Conservation (phyloP, 2,888 invertebrate species). For the Atrina japonica region DNA sequence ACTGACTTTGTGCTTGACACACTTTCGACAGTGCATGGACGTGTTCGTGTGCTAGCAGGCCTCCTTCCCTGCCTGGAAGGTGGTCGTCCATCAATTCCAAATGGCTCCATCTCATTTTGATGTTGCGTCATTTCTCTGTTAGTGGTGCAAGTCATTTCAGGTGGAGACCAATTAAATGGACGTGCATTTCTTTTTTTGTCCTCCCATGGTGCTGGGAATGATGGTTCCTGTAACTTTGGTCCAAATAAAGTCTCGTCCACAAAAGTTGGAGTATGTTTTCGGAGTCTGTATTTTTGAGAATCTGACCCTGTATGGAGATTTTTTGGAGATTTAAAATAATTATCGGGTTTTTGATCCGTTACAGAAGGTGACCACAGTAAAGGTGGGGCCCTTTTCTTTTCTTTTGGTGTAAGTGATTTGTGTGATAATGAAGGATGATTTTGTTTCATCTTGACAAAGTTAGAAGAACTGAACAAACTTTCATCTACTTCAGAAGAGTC, state of each 20-base stretch:
- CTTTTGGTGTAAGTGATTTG: constrained; percentile 12
- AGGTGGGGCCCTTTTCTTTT: constrained; percentile 52
- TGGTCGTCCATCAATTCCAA: constrained; percentile 57
- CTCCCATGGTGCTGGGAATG: constrained; percentile 75
- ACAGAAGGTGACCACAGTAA: constrained; percentile 63
- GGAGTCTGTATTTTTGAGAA: constrained; percentile 55
- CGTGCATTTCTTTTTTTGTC: constrained; percentile 51
- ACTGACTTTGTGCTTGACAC: constrained; percentile 39
- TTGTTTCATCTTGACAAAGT: constrained; percentile 27
- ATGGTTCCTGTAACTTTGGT: constrained; percentile 61
- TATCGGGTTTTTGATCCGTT: constrained; percentile 22
- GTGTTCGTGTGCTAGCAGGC: constrained; percentile 53
- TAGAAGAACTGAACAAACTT: constrained; percentile 62
- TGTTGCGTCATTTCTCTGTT: constrained; percentile 48
- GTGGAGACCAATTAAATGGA: constrained; percentile 42
- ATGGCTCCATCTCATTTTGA: constrained; percentile 47
- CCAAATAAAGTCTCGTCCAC: constrained; percentile 75
- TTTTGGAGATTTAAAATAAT: constrained; percentile 12
- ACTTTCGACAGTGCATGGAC: constrained; percentile 55
- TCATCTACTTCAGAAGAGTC: constrained; percentile 67
- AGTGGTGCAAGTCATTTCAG: constrained; percentile 12
- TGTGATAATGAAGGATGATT: not conserved
- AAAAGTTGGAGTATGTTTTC: constrained; percentile 69
- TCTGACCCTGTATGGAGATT: constrained; percentile 11
- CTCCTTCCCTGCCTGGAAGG: constrained; percentile 61